Evolutionary conservation across 2,113 vertebrate genomes (phyloP), one percentile per base, ranked within the genome.

Genomic region (Scytalopus superciliaris): DNA sequence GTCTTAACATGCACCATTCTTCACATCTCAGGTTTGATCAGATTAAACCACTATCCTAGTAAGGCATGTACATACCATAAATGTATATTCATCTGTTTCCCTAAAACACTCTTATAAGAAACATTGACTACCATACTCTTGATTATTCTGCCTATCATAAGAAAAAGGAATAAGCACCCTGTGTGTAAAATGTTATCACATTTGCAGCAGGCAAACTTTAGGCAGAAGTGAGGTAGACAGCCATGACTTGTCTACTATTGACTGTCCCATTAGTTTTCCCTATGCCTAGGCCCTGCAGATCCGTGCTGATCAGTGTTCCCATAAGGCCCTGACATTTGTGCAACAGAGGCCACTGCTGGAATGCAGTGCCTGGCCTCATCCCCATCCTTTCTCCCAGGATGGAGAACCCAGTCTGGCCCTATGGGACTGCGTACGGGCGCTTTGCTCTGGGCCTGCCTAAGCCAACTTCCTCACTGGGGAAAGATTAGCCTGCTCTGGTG

Each of bases 241-340:
- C 14, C 50, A 50, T 23, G 30, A 86, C 24, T 14, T 40, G 12
- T 23, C 31, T 60, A 9, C 19, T 40, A 21, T 63, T 40, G 59
- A 37, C 10, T 25, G 7, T 67, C 56, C 9, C 37, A 10, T 13
- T 39, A 15, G 35, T 42, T 77, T 64, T 62, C 23, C 15, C 42
- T 1, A 1, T 52, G 30, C 16, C 39, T 31, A 12, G 18, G 8
- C 27, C 30, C 19, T 4, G 3, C 31, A 74, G 14, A 35, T 33
- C 25, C 3, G 2, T 40, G 18, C 7, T 4, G 4, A 0, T 4
- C 19, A 3, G 14, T 10, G 23, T 13, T 68, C 13, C 33, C 24
- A 7, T 5, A 19, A 55, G 25, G 12, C 19, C 19, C 60, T 67
- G 62, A n/a, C 4, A 11, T 24, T 69, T 45, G 18, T 42, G n/a